Percentiles rank a stretch among this genome's conserved stretches.
phyloP scores from a whole-genome alignment of 2,888 invertebrate genomes.

The Ryuthela nishihirai region DNA sequence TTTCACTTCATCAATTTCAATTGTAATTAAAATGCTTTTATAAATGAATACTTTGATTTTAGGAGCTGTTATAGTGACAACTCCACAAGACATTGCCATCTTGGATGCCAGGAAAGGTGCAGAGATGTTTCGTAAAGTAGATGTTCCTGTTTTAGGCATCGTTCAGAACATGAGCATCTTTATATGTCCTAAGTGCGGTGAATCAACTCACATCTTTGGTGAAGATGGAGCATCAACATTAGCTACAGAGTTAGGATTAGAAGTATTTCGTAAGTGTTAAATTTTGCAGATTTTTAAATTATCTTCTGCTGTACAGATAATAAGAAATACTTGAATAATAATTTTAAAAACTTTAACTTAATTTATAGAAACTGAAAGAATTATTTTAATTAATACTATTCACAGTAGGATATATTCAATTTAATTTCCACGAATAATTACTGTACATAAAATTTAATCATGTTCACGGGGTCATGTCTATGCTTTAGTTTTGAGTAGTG shows the following conservation, averaged over 20 bases:
- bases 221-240: conserved; percentile 58
- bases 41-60: conserved; percentile 37
- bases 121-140: conserved; percentile 79
- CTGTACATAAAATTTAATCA: no score
- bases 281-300: background rate
- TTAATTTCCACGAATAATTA: no score
- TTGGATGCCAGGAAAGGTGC: conserved; percentile 81
- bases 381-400: no score
- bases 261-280: conserved; percentile 55
- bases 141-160: conserved; percentile 78
- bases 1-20: background rate
- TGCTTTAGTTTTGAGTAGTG: no score
- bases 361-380: no score
- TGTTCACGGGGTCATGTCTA: no score
- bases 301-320: background rate
- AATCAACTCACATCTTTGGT: conserved; percentile 70
- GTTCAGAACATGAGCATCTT: conserved; percentile 86
- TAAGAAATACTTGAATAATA: no score
- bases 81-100: conserved; percentile 82
- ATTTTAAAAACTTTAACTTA: background rate
- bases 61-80: conserved; percentile 86
- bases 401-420: no score
- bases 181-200: conserved; percentile 70
- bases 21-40: background rate
- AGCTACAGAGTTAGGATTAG: conserved; percentile 56